Percentiles rank a stretch among this genome's conserved stretches.
Conservation (phyloP, 2,888 invertebrate species). For the Thumatha senex region DNA sequence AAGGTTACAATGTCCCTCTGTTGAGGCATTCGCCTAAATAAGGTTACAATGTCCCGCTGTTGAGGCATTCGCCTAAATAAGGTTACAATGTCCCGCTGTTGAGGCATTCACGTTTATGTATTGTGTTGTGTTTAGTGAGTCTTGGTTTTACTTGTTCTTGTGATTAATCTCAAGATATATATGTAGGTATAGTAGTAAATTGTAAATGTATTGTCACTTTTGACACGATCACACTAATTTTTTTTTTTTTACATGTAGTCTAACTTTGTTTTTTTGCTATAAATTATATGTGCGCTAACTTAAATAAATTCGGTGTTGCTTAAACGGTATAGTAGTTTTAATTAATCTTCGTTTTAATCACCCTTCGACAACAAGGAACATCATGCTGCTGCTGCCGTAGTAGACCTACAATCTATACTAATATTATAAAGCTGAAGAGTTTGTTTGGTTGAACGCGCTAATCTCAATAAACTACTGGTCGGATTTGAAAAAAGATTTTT, state of each 20-base stretch:
- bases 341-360: slow-evolving; percentile 17
- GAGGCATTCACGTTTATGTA: slow-evolving; percentile 59
- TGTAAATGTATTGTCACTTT: slow-evolving; percentile 36
- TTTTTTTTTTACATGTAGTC: slow-evolving; percentile 33
- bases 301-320: slow-evolving; percentile 77
- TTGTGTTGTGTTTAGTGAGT: slow-evolving; percentile 81
- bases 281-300: slow-evolving; percentile 68
- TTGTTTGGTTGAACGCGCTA: no score
- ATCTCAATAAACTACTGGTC: no score
- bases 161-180: slow-evolving; percentile 54
- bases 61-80: slow-evolving; percentile 83
- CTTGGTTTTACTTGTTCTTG: slow-evolving; percentile 80
- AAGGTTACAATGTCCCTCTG: slow-evolving; percentile 62
- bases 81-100: slow-evolving; percentile 53
- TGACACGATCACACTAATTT: slow-evolving; percentile 41
- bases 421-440: no score
- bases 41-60: slow-evolving; percentile 60
- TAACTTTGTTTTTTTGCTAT: slow-evolving; percentile 54
- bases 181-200: slow-evolving; percentile 25
- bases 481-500: no score
- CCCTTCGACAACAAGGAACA: background rate
- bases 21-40: slow-evolving; percentile 83
- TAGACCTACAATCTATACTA: no score
- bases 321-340: slow-evolving; percentile 28
- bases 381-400: no score